A percentile compares a stretch with the other conserved stretches of the same genome.
These are phyloP conservation scores for Rhabdornis inornatus DNA, from an alignment of 2,113 vertebrate species.

Conservation along the genomic window DNA sequence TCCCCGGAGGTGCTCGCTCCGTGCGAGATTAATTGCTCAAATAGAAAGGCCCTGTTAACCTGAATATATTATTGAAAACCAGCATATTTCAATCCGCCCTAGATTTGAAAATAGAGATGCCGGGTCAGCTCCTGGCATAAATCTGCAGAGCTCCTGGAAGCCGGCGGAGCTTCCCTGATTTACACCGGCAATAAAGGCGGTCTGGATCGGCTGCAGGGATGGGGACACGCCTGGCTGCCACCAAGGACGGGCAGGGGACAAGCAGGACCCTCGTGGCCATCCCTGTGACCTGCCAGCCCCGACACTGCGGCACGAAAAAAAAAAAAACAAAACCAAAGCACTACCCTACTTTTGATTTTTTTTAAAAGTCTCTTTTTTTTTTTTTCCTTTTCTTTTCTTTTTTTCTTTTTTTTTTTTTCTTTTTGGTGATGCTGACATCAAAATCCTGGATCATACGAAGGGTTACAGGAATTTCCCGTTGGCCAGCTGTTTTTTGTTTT, in stretches of 20 bases:
- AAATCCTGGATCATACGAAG: fast-evolving
- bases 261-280: not conserved
- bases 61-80: conserved; percentile 41
- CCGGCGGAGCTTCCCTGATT: not conserved
- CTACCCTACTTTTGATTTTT: not conserved
- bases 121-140: conserved; percentile 36
- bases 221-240: not conserved
- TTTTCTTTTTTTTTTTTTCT: not conserved
- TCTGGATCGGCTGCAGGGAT: not conserved
- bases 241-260: not conserved
- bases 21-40: not conserved
- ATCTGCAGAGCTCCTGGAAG: not conserved
- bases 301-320: not conserved
- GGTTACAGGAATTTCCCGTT: not conserved
- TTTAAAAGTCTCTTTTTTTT: not conserved
- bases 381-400: not conserved
- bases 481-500: not conserved
- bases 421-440: not conserved
- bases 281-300: not conserved
- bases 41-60: conserved; percentile 36
- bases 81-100: conserved; percentile 36
- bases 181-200: not conserved
- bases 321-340: not conserved
- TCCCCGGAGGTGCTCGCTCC: not conserved
- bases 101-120: conserved; percentile 44